Conservation (phyloP, 1,140 invertebrate genomes). For the Tribolium madens region DNA sequence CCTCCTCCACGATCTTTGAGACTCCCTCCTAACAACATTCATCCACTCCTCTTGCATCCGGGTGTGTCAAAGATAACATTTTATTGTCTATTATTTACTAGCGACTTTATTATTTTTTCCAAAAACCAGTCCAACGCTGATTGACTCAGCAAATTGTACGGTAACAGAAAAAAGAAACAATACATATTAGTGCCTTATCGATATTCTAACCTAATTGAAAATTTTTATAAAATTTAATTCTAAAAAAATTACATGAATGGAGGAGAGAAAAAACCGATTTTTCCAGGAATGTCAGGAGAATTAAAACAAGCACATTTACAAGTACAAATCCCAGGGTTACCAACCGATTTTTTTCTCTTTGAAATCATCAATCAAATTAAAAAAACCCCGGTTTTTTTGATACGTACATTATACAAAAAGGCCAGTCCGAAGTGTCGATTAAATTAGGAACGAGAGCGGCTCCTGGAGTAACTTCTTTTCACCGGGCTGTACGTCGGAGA, state of each 20-base stretch:
- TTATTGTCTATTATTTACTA: conserved; percentile 42
- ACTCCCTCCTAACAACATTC: conserved; percentile 43
- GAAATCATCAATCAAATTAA: not conserved
- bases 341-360: conserved; percentile 23
- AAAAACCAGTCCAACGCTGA: conserved; percentile 47
- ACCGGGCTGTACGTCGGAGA: conserved; percentile 89
- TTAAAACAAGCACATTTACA: not conserved
- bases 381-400: conserved; percentile 26
- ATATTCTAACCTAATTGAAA: conserved; percentile 9
- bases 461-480: conserved; percentile 82
- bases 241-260: conserved; percentile 18
- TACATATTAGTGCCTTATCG: conserved; percentile 47
- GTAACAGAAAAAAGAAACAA: conserved; percentile 46
- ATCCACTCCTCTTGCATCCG: conserved; percentile 50
- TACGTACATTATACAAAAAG: conserved; percentile 43
- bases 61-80: conserved; percentile 47
- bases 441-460: conserved; percentile 76
- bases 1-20: conserved; percentile 40
- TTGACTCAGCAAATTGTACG: conserved; percentile 45
- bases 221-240: conserved; percentile 27
- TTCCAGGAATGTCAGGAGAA: conserved; percentile 15
- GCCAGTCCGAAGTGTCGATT: conserved; percentile 17
- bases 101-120: conserved; percentile 43
- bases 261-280: conserved; percentile 17
- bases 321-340: not conserved